Conservation (phyloP, 2,113 vertebrate genomes). For the Embiotoca jacksoni region DNA sequence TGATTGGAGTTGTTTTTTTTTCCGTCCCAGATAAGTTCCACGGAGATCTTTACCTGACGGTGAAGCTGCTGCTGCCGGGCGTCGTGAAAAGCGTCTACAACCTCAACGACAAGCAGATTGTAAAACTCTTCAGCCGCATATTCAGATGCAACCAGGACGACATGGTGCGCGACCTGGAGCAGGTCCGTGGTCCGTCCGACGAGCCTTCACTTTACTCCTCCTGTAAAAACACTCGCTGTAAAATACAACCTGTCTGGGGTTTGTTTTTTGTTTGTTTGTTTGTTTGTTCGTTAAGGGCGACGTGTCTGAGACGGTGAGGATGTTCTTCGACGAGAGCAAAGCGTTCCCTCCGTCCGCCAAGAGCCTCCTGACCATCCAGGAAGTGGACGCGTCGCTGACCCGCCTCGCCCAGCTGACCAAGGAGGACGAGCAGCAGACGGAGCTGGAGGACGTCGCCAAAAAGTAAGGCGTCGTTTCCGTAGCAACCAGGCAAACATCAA, state of each 20-base stretch:
- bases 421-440: constrained; percentile 95
- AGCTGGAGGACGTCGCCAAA: constrained; percentile 90
- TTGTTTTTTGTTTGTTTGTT: too few species aligned
- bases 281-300: constrained; percentile 87
- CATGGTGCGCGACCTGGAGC: constrained; percentile 95
- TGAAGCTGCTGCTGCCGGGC: constrained; percentile 95
- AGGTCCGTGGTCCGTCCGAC: constrained; percentile 75
- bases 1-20: background rate
- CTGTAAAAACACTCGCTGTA: too few species aligned
- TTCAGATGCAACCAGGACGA: constrained; percentile 94
- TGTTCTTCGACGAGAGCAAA: constrained; percentile 96
- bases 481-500: too few species aligned
- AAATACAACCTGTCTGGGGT: too few species aligned
- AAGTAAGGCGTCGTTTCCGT: constrained; percentile 79
- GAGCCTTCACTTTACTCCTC: too few species aligned
- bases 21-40: constrained; percentile 90
- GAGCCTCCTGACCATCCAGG: constrained; percentile 95
- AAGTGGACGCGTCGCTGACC: constrained; percentile 91
- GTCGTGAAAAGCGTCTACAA: constrained; percentile 98
- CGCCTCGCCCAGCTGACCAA: constrained; percentile 93
- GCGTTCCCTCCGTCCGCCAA: constrained; percentile 92
- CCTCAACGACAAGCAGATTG: constrained; percentile 98
- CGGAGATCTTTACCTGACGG: constrained; percentile 93
- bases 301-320: constrained; percentile 94
- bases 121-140: constrained; percentile 96